Base-by-base conservation (phyloP, 1,140 invertebrate species). In the Panonychus citri region DNA sequence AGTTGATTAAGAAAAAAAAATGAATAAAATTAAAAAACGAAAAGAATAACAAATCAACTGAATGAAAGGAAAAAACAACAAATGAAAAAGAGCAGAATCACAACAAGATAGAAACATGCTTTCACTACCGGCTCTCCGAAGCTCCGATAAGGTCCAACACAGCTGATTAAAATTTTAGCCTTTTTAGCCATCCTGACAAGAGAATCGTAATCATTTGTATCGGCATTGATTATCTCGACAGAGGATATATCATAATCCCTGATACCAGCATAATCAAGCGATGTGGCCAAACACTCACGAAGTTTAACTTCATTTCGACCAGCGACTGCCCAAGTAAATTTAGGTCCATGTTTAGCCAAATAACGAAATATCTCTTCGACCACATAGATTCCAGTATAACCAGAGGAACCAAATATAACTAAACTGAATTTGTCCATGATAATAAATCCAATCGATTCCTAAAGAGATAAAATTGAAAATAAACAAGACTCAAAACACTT, bases 101-200 rank as follows among this genome's bases (percentile, higher is more conserved):
- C n/a, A n/a, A n/a, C n/a, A n/a, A n/a, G n/a, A n/a, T n/a, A n/a
- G n/a, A n/a, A n/a, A 62, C 87, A 90, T 5, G 87, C 83, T 64
- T 81, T 80, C 0, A 95, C 80, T 17, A 95, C 82, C n/a, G 78
- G 71, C 65, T 94, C 85, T 4, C 91, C 91, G 71, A 79, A 85
- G 64, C 87, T 81, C 46, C 80, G 74, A 69, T 86, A 95, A 40
- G 62, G 62, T 21, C 62, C 89, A 59, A 83, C 83, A 71, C 82
- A 86, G 67, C 88, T 94, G 0, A 89, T 71, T 15, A 94, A 61
- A 4, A 88, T 73, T 64, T 75, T 79, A 3, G 81, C 75, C 64
- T 77, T 72, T 55, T 73, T 66, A 56, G 83, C 79, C 85, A 93
- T 90, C 52, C 74, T 71, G 25, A 72, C 66, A 5, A 93, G 64